Base-by-base conservation (phyloP, 2,113 vertebrate genomes). In the Phylloscopus trochiloides region DNA sequence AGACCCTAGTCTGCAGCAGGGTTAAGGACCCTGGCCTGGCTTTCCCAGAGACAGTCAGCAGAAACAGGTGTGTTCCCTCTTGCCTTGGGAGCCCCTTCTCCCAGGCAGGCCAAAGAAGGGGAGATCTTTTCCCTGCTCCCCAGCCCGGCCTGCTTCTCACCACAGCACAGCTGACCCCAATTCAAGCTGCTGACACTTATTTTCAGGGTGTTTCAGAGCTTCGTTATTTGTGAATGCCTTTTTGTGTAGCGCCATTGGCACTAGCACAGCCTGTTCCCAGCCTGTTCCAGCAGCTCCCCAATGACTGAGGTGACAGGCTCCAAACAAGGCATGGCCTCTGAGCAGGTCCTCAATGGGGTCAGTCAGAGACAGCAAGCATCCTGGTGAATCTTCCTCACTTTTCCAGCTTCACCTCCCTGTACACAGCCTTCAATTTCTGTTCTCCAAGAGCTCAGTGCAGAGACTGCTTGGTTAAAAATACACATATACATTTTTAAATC, bases 161-260 rank as follows among this genome's bases (percentile, higher is more conserved):
- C 47, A 20, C 10, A 1, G 82, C 67, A 74, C 75, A 86, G 25
- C 34, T 94, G 94, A 95, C 96, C 96, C 83, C 88, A 74, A 94
- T 97, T 96, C 91, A 92, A 88, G 83, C 83, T 63, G 91, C 88
- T 92, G 91, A 95, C 94, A 93, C 63, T 80, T 83, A 80, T 90
- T 81, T 90, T 92, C 72, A 74, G 92, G 75, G 86, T 93, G 63
- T 94, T 95, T 92, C 79, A 96, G 88, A 67, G 94, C 94, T 94
- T 96, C 42, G 36, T 94, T 96, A 92, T 74, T 94, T 92, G 94
- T 96, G 95, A 97, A 96, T 92, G 96, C 86, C 94, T 94, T 96
- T 97, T 96, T 97, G 95, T 94, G 83, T 59, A 48, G 75, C 0
- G 0, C 75, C 72, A 51, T 34, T 96, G 95, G 96, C 96, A 94